Evolutionary conservation across 2,888 invertebrate genomes (phyloP), one percentile per base, ranked within the genome.

Genomic region (Acronicta psi): DNA sequence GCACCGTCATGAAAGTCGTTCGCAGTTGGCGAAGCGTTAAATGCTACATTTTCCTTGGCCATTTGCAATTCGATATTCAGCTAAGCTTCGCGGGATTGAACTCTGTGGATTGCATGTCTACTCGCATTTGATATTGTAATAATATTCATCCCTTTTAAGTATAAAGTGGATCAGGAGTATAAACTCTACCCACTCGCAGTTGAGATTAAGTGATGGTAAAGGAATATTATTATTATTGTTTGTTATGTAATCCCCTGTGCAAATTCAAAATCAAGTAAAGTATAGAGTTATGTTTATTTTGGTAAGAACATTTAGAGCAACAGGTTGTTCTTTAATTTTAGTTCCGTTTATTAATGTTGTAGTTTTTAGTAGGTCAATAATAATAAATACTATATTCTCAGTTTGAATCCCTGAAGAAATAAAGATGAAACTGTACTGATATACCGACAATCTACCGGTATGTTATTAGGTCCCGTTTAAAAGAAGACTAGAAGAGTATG

Each of bases 11-110:
- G 74, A 81, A 85, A 91, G 90, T 89, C 88, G 85, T 88, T 86
- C 86, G 83, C 88, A 90, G 90, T 91, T 87, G 89, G 88, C 83
- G 87, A 88, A 86, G 89, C 92, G 90, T 91, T 93, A 91, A 92
- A 93, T 87, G 88, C 88, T 88, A 90, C 90, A 90, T 90, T 92
- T 92, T 91, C 92, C 87, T 84, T 82, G 82, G 86, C 88, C 88
- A 92, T 93, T 91, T 91, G 92, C 90, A 91, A 91, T 92, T 92
- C 89, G 91, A 92, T 93, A 91, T 90, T 86, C 85, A 86, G 85
- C 90, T 90, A 89, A 91, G 90, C 90, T 89, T 82, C 78, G 73
- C 84, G 76, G 86, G 87, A 92, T 91, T 89, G 90, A 89, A 89
- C 87, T 84, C 81, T 82, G 85, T 69, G 84, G 84, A 85, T 88